A percentile compares a stretch with the other conserved stretches of the same genome.
Evolutionary conservation across 2,888 invertebrate species (phyloP).

Genomic region (Drosophila formosana): DNA sequence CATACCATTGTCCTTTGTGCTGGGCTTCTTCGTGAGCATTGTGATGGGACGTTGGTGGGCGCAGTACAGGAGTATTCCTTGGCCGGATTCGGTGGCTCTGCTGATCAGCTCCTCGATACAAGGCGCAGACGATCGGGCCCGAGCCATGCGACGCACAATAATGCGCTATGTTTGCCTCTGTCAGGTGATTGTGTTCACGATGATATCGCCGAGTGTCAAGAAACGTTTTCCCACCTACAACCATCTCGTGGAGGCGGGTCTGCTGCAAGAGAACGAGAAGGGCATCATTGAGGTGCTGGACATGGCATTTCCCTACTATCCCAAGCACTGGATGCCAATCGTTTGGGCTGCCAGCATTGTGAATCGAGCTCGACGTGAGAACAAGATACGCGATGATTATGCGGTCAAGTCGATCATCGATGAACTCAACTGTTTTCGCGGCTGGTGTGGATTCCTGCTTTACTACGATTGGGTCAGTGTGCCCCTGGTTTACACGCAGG

Average conservation of each 20-base stretch:
- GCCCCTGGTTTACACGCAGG: slow-evolving; percentile 93
- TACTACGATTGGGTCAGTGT: slow-evolving; percentile 91
- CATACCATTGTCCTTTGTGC: slow-evolving; percentile 95
- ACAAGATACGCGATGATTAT: slow-evolving; percentile 94
- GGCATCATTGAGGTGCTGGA: slow-evolving; percentile 91
- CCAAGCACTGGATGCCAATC: slow-evolving; percentile 95
- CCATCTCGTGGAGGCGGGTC: slow-evolving; percentile 93
- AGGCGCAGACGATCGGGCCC: slow-evolving; percentile 93
- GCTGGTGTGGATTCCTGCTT: slow-evolving; percentile 90
- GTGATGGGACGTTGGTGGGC: slow-evolving; percentile 97
- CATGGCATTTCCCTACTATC: slow-evolving; percentile 91
- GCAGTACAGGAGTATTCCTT: slow-evolving; percentile 92
- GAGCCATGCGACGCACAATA: slow-evolving; percentile 92
- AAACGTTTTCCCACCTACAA: slow-evolving; percentile 94
- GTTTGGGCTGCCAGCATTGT: slow-evolving; percentile 96
- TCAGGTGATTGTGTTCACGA: slow-evolving; percentile 92
- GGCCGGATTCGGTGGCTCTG: slow-evolving; percentile 93
- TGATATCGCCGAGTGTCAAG: slow-evolving; percentile 94
- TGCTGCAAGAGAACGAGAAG: slow-evolving; percentile 92
- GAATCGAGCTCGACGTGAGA: slow-evolving; percentile 93
- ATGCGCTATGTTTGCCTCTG: slow-evolving; percentile 93
- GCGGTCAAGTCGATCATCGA: slow-evolving; percentile 95
- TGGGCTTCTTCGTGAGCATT: slow-evolving; percentile 96
- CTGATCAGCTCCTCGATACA: slow-evolving; percentile 92
- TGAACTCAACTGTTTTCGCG: slow-evolving; percentile 93